Percentiles rank a stretch among this genome's conserved stretches.
Evolutionary conservation across 2,888 invertebrate species (phyloP).

Genomic region (Dicyrtoma fusca): DNA sequence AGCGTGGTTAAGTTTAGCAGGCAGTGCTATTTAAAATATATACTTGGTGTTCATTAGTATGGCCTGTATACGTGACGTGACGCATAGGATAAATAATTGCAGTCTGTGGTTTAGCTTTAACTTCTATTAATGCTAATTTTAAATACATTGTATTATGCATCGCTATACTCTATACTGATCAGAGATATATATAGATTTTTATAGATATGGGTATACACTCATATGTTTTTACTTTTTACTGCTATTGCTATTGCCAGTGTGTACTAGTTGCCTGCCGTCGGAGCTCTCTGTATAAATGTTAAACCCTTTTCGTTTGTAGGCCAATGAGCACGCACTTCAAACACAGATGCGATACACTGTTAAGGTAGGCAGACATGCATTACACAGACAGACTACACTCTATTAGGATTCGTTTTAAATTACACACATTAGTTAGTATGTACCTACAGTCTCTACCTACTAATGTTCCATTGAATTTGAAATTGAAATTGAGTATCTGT

Average conservation of each 20-base stretch:
- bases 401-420: no score
- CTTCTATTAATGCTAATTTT: constrained; percentile 15
- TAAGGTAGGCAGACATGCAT: constrained; percentile 5
- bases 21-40: no score
- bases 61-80: no score
- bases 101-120: constrained; percentile 11
- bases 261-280: background rate
- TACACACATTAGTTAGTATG: no score
- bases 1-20: no score
- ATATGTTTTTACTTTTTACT: no score
- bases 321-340: constrained; percentile 35
- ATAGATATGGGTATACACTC: background rate
- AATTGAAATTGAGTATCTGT: background rate
- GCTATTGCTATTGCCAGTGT: background rate
- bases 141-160: constrained; percentile 26
- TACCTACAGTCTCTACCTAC: background rate
- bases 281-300: background rate
- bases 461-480: background rate
- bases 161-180: background rate
- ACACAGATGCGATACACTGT: constrained; percentile 3
- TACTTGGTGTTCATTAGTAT: no score
- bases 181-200: no score
- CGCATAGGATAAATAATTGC: no score
- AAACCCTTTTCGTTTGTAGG: constrained; percentile 31
- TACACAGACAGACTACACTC: no score